Evolutionary conservation across 2,888 invertebrate genomes (phyloP).

Genomic region (Charanyca ferruginea): DNA sequence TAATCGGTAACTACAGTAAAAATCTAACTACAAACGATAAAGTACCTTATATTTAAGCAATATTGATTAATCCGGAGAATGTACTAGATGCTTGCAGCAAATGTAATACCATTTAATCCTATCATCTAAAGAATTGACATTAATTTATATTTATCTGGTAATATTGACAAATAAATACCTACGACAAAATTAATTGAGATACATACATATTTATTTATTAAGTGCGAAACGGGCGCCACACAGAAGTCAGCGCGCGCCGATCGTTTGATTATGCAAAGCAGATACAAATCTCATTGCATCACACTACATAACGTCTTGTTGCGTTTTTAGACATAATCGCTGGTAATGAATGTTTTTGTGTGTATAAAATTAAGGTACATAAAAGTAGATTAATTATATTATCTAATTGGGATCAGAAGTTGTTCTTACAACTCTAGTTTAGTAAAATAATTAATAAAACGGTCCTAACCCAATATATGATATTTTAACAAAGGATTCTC

Average conservation of each 20-base stretch:
- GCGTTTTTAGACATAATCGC: constrained; percentile 49
- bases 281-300: constrained; percentile 62
- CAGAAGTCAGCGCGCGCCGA: constrained; percentile 16
- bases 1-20: neutral
- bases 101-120: constrained; percentile 2
- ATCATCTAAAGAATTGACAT: constrained; percentile 19
- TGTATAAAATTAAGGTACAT: neutral
- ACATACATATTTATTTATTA: constrained; percentile 32
- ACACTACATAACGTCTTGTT: constrained; percentile 53
- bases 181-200: constrained; percentile 30
- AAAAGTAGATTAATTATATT: too few species aligned
- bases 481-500: too few species aligned
- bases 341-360: constrained; percentile 5
- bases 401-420: too few species aligned
- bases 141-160: constrained; percentile 8
- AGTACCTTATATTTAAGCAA: constrained; percentile 1
- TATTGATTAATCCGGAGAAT: neutral
- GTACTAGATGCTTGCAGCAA: neutral
- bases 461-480: too few species aligned
- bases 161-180: constrained; percentile 29
- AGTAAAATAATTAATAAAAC: neutral
- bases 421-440: neutral
- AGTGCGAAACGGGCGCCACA: constrained; percentile 11
- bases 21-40: neutral
- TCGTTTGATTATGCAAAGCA: constrained; percentile 66